Evolutionary conservation across 2,797 vertebrate species (phyloP).

Genomic region (Xiphorhynchus erythropygius): DNA sequence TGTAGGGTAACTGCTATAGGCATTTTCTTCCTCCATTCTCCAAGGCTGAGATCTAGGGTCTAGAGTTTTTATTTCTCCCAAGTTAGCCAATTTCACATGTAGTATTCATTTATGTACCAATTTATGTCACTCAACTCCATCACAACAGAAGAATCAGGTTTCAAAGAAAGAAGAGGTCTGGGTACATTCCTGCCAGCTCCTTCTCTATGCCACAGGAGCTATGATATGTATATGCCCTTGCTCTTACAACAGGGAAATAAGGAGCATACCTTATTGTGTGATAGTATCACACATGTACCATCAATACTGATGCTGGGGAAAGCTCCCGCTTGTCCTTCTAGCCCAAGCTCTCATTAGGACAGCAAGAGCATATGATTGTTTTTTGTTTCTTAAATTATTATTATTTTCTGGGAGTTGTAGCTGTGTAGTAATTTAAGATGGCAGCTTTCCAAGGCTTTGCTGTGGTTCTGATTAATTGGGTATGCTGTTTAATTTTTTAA

Average conservation of each 20-base stretch:
- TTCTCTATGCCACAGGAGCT: not conserved
- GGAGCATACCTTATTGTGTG: not conserved
- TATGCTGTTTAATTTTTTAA: constrained; percentile 44
- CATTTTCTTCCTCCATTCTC: not conserved
- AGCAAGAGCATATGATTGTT: not conserved
- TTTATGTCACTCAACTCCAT: not conserved
- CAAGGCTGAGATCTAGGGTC: not conserved
- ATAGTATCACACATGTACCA: not conserved
- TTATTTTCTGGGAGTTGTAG: constrained; percentile 18
- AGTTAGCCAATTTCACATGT: not conserved
- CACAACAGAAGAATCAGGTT: not conserved
- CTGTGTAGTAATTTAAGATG: not conserved
- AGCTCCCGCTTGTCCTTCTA: not conserved
- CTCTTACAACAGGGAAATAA: not conserved
- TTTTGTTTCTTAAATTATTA: not conserved
- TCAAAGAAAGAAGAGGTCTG: not conserved
- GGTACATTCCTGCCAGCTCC: not conserved
- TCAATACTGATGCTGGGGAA: not conserved
- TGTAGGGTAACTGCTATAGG: not conserved
- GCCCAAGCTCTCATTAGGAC: not conserved
- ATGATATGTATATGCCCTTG: not conserved
- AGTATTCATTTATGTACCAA: not conserved
- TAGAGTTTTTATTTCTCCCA: not conserved
- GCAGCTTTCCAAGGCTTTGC: constrained; percentile 36
- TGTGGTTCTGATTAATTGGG: constrained; percentile 43